Evolutionary conservation across 2,113 vertebrate species (phyloP).

Genomic region (Garra rufa): DNA sequence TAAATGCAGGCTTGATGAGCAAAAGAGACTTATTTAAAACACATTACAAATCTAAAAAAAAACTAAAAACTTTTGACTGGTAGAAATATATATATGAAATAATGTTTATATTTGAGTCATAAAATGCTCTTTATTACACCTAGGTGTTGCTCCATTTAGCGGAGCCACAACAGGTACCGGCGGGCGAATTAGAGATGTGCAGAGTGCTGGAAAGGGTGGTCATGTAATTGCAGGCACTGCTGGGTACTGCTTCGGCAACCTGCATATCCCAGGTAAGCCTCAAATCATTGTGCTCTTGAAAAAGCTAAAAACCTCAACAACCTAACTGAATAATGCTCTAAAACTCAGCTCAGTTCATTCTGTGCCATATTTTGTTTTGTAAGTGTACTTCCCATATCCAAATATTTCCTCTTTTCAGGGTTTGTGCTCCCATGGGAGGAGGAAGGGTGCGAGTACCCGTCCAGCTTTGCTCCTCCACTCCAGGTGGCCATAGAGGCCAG

Average conservation of each 20-base stretch:
- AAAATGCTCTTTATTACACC: slow-evolving; percentile 17
- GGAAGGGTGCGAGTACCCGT: slow-evolving; percentile 80
- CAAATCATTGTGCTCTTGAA: no score
- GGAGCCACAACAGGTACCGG: slow-evolving; percentile 91
- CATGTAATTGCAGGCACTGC: slow-evolving; percentile 91
- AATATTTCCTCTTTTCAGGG: slow-evolving; percentile 67
- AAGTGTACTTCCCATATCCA: not conserved
- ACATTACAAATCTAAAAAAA: no score
- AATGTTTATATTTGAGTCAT: not conserved
- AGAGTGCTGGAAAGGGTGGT: slow-evolving; percentile 87
- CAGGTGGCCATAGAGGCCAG: slow-evolving; percentile 90
- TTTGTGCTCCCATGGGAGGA: slow-evolving; percentile 89
- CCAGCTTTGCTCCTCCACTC: slow-evolving; percentile 84
- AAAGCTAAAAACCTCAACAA: not conserved
- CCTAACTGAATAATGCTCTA: not conserved
- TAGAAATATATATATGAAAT: not conserved
- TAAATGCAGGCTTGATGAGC: no score
- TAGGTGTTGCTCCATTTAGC: slow-evolving; percentile 90
- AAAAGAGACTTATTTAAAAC: no score
- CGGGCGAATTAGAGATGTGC: slow-evolving; percentile 89
- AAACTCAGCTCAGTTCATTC: not conserved
- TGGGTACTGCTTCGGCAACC: slow-evolving; percentile 91
- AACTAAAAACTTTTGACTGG: no score
- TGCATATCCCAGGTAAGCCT: slow-evolving; percentile 84
- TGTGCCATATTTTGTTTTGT: not conserved